Base-by-base conservation (phyloP, 2,797 vertebrate genomes). In the Rhodeus uyekii region DNA sequence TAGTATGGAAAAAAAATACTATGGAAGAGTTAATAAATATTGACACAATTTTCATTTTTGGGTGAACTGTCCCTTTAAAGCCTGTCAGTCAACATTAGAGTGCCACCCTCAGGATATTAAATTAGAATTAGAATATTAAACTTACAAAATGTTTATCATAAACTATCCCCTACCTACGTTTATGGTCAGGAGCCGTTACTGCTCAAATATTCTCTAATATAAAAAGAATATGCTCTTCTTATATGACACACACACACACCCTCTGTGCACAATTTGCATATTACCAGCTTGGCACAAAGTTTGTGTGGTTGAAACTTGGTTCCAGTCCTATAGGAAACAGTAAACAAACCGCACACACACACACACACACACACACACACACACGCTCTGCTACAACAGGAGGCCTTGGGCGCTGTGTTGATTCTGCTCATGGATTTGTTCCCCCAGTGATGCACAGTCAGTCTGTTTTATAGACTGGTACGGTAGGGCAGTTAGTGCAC, bases 301-400 rank as follows among this genome's bases (percentile, higher is more conserved):
- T 82, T 76, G 64, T 76, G 32, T n/a, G 80, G 61, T 76, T 86
- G 36, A 83, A 88, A 83, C 89, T 63, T 77, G 44, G 58, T 58
- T 80, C 71, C n/a, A 84, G 82, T 72, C 75, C 78, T 82, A 27
- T 34, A 78, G 69, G 79, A 34, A 83, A 76, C 39, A 73, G 24
- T 50, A 68, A 84, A 73, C 50, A 80, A 83, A 65, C 44, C 44
- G 3, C 44, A 3, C 46, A 19, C 4, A 46, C 39, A 2, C 63
- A 53, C 38, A 74, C 50, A 67, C 34, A 68, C 55, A 14, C 55
- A 42, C 39, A 42, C 2, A 42, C 46, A 2, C 64, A 55, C 39
- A 75, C 53, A 68, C 38, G 39, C 60, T 13, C 60, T 61, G 27
- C 67, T 42, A 77, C 46, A 50, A 63, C 71, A 73, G 78, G 55